Evolutionary conservation across 1,140 invertebrate species (phyloP).

Genomic region (Pogonomyrmex barbatus): DNA sequence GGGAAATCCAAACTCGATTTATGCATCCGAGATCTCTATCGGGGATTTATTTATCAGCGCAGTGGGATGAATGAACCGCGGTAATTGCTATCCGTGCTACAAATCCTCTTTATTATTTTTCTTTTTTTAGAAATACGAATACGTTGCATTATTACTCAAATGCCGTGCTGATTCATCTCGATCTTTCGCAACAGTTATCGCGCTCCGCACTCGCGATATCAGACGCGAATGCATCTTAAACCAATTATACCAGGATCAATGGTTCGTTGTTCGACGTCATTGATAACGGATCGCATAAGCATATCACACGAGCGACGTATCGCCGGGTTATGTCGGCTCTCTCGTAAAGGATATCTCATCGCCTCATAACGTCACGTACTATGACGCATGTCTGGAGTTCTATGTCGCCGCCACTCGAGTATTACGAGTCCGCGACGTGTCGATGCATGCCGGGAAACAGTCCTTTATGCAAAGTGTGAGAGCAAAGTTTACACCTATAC

Average conservation of each 20-base stretch:
- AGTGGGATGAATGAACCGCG: neutral
- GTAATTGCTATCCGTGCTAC: neutral
- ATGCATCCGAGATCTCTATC: neutral
- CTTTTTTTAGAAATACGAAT: neutral
- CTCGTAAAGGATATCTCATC: conserved; percentile 41
- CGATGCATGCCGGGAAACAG: neutral
- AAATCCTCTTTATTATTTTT: too few relatives aligned
- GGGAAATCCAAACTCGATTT: neutral
- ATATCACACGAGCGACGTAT: conserved; percentile 7
- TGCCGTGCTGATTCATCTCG: neutral
- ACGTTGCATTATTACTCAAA: neutral
- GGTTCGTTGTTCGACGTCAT: conserved; percentile 27
- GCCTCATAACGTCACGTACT: conserved; percentile 34
- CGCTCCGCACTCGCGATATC: neutral
- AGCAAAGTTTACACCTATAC: neutral
- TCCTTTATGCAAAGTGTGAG: neutral
- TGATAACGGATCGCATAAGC: conserved; percentile 43
- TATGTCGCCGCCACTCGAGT: neutral
- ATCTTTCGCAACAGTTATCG: neutral
- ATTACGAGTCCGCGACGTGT: conserved; percentile 5
- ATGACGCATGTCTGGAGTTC: conserved; percentile 29
- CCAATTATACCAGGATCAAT: conserved; percentile 50
- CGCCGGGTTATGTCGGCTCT: neutral
- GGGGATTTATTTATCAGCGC: neutral
- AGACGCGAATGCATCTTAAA: conserved; percentile 46